Evolutionary conservation across 2,888 invertebrate genomes (phyloP).

Genomic region (Hirtodrosophila cameraria): DNA sequence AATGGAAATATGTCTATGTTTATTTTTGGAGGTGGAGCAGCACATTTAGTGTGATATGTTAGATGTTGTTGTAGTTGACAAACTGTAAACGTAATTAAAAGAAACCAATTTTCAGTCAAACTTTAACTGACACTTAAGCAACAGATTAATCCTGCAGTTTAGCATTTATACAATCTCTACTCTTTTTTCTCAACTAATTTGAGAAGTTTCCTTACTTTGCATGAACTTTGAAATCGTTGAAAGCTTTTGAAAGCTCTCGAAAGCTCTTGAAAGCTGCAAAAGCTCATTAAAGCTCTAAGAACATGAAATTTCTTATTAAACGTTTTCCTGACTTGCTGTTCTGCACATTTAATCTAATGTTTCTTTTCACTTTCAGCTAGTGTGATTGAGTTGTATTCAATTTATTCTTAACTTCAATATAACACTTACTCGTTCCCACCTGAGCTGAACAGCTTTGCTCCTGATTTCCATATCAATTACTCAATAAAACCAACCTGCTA

Average conservation of each 20-base stretch:
- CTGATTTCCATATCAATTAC: slow-evolving; percentile 49
- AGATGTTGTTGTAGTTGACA: slow-evolving; percentile 54
- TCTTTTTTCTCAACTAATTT: background rate
- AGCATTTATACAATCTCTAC: background rate
- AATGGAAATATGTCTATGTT: slow-evolving; percentile 43
- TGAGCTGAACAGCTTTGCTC: slow-evolving; percentile 39
- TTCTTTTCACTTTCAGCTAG: slow-evolving; percentile 13
- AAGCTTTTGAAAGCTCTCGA: too few species aligned
- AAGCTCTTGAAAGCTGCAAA: too few species aligned
- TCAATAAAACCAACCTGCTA: slow-evolving; percentile 30
- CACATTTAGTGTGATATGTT: slow-evolving; percentile 47
- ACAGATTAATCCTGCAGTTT: slow-evolving; percentile 1
- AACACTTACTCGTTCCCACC: slow-evolving; percentile 47
- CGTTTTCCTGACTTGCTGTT: too few species aligned
- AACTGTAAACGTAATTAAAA: slow-evolving; percentile 32
- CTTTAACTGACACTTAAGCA: slow-evolving; percentile 12
- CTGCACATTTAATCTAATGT: background rate
- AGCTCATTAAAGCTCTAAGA: background rate
- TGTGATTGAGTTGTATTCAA: slow-evolving; percentile 19
- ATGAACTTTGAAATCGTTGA: too few species aligned
- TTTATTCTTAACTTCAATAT: slow-evolving; percentile 9
- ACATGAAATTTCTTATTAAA: slow-evolving; percentile 1
- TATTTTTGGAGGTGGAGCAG: slow-evolving; percentile 17
- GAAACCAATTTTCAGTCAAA: slow-evolving; percentile 11
- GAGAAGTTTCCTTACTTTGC: too few species aligned